Percentiles rank a stretch among this genome's conserved stretches.
These are phyloP conservation scores for Caenorhabditis inopinata DNA, from an alignment of 1,140 invertebrate genomes.

Conservation along the genomic window DNA sequence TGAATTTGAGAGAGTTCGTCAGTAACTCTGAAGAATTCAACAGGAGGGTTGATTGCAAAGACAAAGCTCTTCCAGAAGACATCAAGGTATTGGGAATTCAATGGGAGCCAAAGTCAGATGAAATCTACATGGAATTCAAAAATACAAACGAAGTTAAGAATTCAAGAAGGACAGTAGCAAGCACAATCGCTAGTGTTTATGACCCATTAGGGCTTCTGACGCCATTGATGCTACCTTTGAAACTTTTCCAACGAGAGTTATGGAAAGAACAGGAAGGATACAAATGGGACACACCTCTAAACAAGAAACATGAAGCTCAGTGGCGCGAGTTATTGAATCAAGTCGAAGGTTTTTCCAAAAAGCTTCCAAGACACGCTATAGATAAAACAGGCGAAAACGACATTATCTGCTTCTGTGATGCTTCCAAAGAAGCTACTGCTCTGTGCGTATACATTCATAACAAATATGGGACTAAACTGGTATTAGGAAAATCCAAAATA, in stretches of 20 bases:
- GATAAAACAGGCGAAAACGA: not conserved
- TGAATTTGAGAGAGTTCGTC: constrained; percentile 40
- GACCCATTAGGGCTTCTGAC: constrained; percentile 38
- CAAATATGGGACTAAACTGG: not conserved
- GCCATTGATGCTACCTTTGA: constrained; percentile 15
- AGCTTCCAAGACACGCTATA: not conserved
- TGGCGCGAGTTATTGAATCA: not conserved
- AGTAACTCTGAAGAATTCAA: constrained; percentile 4
- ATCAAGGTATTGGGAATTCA: constrained; percentile 39
- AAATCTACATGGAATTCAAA: not conserved
- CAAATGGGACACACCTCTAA: constrained; percentile 37
- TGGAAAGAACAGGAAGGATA: constrained; percentile 7
- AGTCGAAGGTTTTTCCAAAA: not conserved
- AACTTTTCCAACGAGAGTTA: constrained; percentile 38
- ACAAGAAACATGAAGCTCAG: not conserved
- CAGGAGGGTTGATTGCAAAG: not conserved
- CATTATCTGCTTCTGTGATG: too few relatives aligned
- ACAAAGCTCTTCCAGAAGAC: not conserved
- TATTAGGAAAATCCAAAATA: not conserved
- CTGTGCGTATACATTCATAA: not conserved
- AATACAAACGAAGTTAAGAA: not conserved
- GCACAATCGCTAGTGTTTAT: not conserved
- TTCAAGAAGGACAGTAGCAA: constrained; percentile 14
- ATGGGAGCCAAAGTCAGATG: constrained; percentile 20
- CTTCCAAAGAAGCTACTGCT: too few relatives aligned